phyloP scores from a whole-genome alignment of 2,113 vertebrate species.

The Irena cyanogastra region DNA sequence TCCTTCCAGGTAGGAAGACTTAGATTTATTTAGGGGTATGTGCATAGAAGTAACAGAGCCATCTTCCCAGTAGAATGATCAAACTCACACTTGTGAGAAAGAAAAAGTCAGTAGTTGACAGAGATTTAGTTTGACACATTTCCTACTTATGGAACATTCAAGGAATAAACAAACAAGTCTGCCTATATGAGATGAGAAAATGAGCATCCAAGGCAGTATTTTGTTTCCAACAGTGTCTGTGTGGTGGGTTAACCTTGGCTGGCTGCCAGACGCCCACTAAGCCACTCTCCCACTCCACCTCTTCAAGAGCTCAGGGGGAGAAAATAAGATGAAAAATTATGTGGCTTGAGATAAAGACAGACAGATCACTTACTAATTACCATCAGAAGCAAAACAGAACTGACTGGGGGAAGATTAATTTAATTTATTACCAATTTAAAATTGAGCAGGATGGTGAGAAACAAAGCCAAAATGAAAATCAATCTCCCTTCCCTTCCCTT shows the following conservation, averaged over 20 bases:
- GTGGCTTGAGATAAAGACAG: neutral
- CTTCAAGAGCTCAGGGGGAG: neutral
- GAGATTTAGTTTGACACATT: neutral
- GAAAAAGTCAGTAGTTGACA: neutral
- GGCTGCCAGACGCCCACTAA: neutral
- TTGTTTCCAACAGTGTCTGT: neutral
- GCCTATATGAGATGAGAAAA: neutral
- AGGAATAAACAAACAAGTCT: neutral
- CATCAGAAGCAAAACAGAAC: neutral
- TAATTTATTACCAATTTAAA: neutral
- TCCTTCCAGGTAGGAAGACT: neutral
- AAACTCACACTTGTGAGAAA: neutral
- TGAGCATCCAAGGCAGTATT: neutral
- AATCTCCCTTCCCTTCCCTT: neutral
- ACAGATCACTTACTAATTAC: neutral
- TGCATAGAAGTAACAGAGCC: neutral
- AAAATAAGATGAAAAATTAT: neutral
- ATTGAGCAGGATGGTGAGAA: neutral
- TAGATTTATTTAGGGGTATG: neutral
- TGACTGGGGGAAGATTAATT: neutral
- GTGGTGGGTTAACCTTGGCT: neutral
- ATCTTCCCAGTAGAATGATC: neutral
- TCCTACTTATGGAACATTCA: neutral
- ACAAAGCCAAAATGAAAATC: neutral
- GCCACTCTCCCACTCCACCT: neutral